phyloP scores from a whole-genome alignment of 2,113 vertebrate genomes.

The Perccottus glenii region DNA sequence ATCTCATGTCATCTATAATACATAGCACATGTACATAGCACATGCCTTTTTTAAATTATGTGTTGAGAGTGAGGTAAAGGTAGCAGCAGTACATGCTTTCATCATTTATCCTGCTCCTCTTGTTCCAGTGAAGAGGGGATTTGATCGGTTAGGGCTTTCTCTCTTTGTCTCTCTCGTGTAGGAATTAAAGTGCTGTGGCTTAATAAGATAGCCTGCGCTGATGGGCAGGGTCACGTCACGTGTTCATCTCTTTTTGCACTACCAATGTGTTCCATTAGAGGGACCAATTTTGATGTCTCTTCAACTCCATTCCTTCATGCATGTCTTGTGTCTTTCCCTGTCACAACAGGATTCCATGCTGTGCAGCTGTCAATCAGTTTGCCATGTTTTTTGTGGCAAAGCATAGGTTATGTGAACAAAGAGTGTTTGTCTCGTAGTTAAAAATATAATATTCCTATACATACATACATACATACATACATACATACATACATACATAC shows the following conservation, averaged over 20 bases:
- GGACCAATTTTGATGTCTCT: constrained; percentile 67
- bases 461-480: too few species aligned
- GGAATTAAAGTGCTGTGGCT: constrained; percentile 65
- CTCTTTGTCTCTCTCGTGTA: constrained; percentile 16
- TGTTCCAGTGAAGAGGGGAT: constrained; percentile 26
- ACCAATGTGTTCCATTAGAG: constrained; percentile 72
- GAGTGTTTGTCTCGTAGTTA: too few species aligned
- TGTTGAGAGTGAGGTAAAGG: not conserved
- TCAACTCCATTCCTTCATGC: constrained; percentile 19
- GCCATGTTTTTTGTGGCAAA: too few species aligned
- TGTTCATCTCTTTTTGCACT: constrained; percentile 59
- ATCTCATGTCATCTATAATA: too few species aligned
- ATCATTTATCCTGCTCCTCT: constrained; percentile 14
- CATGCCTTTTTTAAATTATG: too few species aligned
- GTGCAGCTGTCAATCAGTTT: too few species aligned
- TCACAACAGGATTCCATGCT: too few species aligned
- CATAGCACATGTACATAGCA: too few species aligned
- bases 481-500: too few species aligned
- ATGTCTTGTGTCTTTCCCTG: constrained; percentile 1
- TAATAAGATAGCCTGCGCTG: constrained; percentile 47
- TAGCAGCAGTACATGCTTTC: not conserved
- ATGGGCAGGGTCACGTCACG: constrained; percentile 39
- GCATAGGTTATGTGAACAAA: too few species aligned
- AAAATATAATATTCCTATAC: too few species aligned
- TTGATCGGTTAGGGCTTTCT: constrained; percentile 2